Base-by-base conservation (phyloP, 2,797 vertebrate species). In the Lycodopsis pacificus region DNA sequence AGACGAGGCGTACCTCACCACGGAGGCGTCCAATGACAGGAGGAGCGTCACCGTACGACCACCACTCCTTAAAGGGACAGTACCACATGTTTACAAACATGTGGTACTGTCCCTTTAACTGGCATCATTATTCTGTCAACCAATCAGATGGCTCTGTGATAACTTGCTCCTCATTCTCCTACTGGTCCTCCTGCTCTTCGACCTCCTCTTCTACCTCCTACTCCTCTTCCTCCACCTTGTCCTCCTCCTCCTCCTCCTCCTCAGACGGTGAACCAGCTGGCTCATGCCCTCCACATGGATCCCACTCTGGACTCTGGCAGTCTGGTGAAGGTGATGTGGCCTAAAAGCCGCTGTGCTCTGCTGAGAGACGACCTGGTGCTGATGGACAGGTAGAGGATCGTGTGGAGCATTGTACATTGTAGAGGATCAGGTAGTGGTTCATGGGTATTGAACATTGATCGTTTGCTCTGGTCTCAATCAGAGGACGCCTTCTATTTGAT, bases 221-320 rank as follows among this genome's bases (percentile, higher is more conserved):
- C 10, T 40, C 2, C 40, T 40, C 40, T 8, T 40, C 34, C 34
- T 40, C 40, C 10, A 13, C 12, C 10, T 40, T 9, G 2, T 40
- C 38, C 12, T 40, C 13, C 10, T 13, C 12, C 10, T 13, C 30
- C 20, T 48, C 14, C 36, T 53, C 68, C 53, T 57, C 75, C 69
- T 30, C 80, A 99, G 97, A 98, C 97, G 0, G 97, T 99, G 61
- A 99, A 98, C 92, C 97, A 98, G 87, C 92, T 99, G 85, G 97
- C 97, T 20, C 97, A 99, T 1, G 97, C 97, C 0, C 95, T 98
- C 73, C 97, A 99, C 88, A 98, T 98, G 97, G 97, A 98, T 65
- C 96, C 96, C 65, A 93, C 96, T 66, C 93, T 99, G 89, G 96
- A 98, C 81, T 96, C 97, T 17, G 97, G 97, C 66, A 97, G 97